Base-by-base conservation (phyloP, 2,797 vertebrate genomes). In the Morus bassanus region DNA sequence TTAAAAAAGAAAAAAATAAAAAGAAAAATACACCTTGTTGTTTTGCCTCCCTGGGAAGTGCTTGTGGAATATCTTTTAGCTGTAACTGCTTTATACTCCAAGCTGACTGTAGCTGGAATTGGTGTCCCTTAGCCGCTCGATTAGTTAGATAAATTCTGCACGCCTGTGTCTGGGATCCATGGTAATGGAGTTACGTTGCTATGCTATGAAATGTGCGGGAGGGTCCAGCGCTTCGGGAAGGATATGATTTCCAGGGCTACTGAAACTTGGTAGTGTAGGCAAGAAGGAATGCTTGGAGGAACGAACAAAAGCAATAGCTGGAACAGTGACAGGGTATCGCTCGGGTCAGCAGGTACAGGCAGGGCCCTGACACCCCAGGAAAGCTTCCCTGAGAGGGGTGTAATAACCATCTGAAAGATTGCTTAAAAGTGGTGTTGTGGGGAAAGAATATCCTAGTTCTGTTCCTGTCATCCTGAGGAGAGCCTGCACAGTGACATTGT, bases 111-210 rank as follows among this genome's bases (percentile, higher is more conserved):
- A 84, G 88, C 70, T 95, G 88, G 80, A 85, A 89, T 87, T 67
- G 86, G 80, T 91, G 83, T 96, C 68, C 93, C 88, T 93, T 56
- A 80, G 89, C 90, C 30, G 7, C 83, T 85, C 17, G 33, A 91
- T 87, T 85, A 93, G 88, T 84, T 80, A 89, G 91, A 95, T 95
- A 67, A 94, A 95, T 96, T 94, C 93, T 93, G 90, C 91, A 96
- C 0, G 45, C 70, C 45, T 79, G 72, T 83, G 78, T 85, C 91
- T 97, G 90, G 96, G 93, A 95, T 96, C 95, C 95, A 95, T 95
- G 94, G 94, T 93, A 96, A 97, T 96, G 85, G 88, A 93, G 90
- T 95, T 91, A 95, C 3, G 90, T 96, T 97, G 94, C 95, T 97
- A 96, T 91, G 96, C 88, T 96, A 37, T 91, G 81, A 93, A 92